Base-by-base conservation (phyloP, 1,140 invertebrate genomes). In the Drosophila pseudoananassae region DNA sequence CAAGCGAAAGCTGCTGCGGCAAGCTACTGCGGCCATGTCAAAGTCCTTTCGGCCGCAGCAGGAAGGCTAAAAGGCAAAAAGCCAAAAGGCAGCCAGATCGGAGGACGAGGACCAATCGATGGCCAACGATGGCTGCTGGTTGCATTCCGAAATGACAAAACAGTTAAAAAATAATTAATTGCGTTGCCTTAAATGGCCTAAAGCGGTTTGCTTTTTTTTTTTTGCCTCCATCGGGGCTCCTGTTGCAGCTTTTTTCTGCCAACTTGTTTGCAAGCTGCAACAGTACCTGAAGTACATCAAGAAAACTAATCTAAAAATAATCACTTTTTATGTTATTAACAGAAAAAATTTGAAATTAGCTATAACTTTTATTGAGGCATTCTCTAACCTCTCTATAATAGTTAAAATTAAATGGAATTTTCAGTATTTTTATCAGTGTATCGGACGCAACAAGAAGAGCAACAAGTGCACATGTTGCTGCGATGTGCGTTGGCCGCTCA, bases 81-180 rank as follows among this genome's bases (percentile, higher is more conserved):
- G 14, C 40, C 40, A 59, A 27, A 31, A 52, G 10, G 12, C 12
- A 43, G 15, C 20, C 4, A 68, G 47, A 33, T 43, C 59, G 58
- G 72, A 14, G 25, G 59, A 55, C 36, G 49, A 64, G 14, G 68
- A 60, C 74, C 82, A 82, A 88, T 83, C 78, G 83, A 85, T 87
- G 76, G 72, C 76, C 82, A 85, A 81, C 65, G 78, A 78, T 87
- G 78, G 83, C 71, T 72, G 75, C 79, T 78, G 52, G 59, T 47
- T 73, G 81, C 85, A 90, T 90, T 91, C 89, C 90, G 72, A 91
- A 90, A 91, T 91, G 90, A 91, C 90, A 90, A 91, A 91, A 91
- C 90, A 91, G 90, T 91, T 91, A 91, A 91, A 91, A 91, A 91
- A 91, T 91, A 91, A 91, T 91, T 91, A 91, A 91, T 91, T 91